Base-by-base conservation (phyloP, 1,140 invertebrate species). In the Hylaeus anthracinus region DNA sequence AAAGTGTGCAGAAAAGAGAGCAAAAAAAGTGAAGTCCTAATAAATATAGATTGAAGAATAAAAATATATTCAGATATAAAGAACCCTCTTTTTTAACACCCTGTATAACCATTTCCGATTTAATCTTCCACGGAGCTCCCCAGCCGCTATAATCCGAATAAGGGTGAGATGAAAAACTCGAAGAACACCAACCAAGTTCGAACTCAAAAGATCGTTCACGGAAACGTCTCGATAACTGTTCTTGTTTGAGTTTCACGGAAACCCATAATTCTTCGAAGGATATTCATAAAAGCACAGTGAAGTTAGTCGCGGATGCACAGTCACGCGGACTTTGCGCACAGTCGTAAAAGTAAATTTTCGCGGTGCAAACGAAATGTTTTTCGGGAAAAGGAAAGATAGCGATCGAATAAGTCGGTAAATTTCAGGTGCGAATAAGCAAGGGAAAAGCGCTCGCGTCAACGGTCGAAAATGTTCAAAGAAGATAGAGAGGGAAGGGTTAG, bases 331-430 rank as follows among this genome's bases (percentile, higher is more conserved):
- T 45, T 45, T 0, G 45, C 6, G 45, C 45, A 64, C 51, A 64
- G 45, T 39, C 8, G 0, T 65, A 55, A 66, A 75, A 79, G 73
- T 41, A 81, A 85, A 85, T 77, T 71, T 73, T 81, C 53, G n/a
- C 51, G 58, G 9, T 58, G 65, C 48, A 69, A 26, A 75, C 84
- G 82, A 66, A 80, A 87, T 73, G 74, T 82, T 75, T 26, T 84
- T 83, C 79, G 80, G 81, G 71, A 65, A 83, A 80, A 86, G 81
- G 79, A 80, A 85, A 89, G 82, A 81, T 75, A 58, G 41, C 85
- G 79, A 85, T 87, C 72, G 79, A 88, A 84, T 88, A 88, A 87
- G 87, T 82, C 65, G 43, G 77, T 51, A 41, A 71, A 74, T 70
- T 76, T 66, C 56, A 63, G 51, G 64, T 55, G 61, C 72, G 74